Evolutionary conservation across 2,888 invertebrate species (phyloP), one percentile per base, ranked within the genome.

Genomic region (Heterodera filipjevi): DNA sequence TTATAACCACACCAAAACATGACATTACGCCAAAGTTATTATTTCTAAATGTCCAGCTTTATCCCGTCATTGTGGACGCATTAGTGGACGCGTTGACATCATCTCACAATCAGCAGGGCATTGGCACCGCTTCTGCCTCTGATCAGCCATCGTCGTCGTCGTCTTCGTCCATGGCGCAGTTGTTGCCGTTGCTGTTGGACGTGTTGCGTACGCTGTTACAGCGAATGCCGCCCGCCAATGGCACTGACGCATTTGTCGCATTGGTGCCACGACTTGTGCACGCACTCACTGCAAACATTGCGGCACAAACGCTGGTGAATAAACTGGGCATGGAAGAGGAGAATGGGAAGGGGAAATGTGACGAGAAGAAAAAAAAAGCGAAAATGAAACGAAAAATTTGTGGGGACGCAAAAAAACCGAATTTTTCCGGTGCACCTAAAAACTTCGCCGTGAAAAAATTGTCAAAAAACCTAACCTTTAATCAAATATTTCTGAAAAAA

Each of bases 251-350:
- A 12, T 30, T 35, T 1, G 68, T 19, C 2, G 32, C 32, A 27
- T 27, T 27, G 59, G 12, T 59, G 59, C 59, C 59, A 12, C 59
- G 59, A n/a, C 59, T 59, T 12, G 59, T 59, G n/a, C 59, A 59
- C 59, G 59, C 59, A n/a, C 59, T 59, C 3, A 59, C 68, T 16
- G 68, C 68, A 33, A 68, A 68, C 68, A 68, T 59, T 59, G 22
- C 68, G 22, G 12, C 12, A 14, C 33, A 68, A 32, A 33, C 68
- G 8, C 35, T 68, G 68, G 68, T 68, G 39, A 39, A 39, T 39
- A 39, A 39, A 39, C 2, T 12, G 39, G 39, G 39, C 39, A 39
- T n/a, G n/a, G n/a, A n/a, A 53, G 16, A 22, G 16, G 2, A 53
- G 22, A 2, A 27, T 27, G 5, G 59, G 22, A 27, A 6, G 27